Evolutionary conservation across 2,888 invertebrate genomes (phyloP).

Genomic region (Catotricha subobsoleta): DNA sequence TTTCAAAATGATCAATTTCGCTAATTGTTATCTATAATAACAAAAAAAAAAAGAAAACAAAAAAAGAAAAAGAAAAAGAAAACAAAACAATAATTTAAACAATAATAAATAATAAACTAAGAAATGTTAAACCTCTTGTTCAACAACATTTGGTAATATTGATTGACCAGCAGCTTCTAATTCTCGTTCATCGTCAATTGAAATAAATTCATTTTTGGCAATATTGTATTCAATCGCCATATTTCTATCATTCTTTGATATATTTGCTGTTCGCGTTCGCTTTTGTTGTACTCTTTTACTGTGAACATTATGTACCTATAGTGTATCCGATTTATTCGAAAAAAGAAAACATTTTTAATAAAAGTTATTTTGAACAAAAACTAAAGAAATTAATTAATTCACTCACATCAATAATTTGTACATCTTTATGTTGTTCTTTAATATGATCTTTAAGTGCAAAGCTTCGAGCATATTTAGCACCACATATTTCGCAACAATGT

Average conservation of each 20-base stretch:
- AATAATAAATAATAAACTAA: too few species aligned
- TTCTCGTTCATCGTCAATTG: conserved; percentile 13
- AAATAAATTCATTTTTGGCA: background rate
- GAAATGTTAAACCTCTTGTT: conserved; percentile 2
- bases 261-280: background rate
- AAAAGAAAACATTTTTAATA: background rate
- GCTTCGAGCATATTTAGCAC: conserved; percentile 56
- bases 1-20: conserved; percentile 17
- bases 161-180: conserved; percentile 18
- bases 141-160: conserved; percentile 15
- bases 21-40: conserved; percentile 22
- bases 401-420: conserved; percentile 8
- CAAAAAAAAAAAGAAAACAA: background rate
- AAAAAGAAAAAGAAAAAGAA: background rate
- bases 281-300: background rate
- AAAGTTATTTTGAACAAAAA: background rate
- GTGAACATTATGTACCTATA: background rate
- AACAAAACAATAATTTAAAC: background rate
- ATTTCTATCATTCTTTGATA: too few species aligned
- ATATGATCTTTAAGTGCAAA: conserved; percentile 59
- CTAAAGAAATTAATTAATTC: background rate
- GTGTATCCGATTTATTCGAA: too few species aligned
- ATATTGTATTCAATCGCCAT: too few species aligned
- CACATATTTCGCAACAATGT: conserved; percentile 50
- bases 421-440: conserved; percentile 40